Percentiles rank a stretch among this genome's conserved stretches.
Evolutionary conservation across 2,113 vertebrate species (phyloP).

Genomic region (Brachyhypopomus gauderio): DNA sequence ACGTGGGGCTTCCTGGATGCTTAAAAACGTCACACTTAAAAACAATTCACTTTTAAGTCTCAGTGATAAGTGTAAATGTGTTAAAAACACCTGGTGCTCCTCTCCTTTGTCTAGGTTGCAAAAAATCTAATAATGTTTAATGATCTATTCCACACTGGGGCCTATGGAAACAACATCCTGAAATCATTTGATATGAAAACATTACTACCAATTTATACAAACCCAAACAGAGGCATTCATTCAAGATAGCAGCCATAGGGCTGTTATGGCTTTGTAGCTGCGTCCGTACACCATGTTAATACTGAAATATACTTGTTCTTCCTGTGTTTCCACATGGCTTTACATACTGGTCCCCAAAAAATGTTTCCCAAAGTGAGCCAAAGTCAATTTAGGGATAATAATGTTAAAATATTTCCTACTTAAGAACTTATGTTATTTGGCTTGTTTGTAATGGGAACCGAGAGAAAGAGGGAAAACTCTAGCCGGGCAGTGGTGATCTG

Average conservation of each 20-base stretch:
- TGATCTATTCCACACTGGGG: not conserved
- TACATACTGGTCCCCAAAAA: slow-evolving; percentile 54
- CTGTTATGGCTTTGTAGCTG: slow-evolving; percentile 1
- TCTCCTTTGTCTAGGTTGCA: not conserved
- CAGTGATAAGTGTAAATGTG: too few relatives aligned
- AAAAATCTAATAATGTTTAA: not conserved
- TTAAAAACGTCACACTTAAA: too few relatives aligned
- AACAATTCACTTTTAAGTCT: too few relatives aligned
- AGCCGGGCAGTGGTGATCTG: slow-evolving; percentile 79
- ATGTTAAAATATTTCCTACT: slow-evolving; percentile 66
- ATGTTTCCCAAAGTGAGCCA: slow-evolving; percentile 51
- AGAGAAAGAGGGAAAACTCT: slow-evolving; percentile 64
- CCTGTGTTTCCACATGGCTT: slow-evolving; percentile 39
- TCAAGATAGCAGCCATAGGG: not conserved
- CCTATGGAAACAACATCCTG: not conserved
- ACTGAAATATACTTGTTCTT: slow-evolving; percentile 32
- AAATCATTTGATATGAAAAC: not conserved
- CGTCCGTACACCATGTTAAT: slow-evolving; percentile 21
- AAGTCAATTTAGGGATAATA: slow-evolving; percentile 64
- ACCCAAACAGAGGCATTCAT: not conserved
- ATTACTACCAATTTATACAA: not conserved
- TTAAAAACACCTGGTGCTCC: too few relatives aligned
- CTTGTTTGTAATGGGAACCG: slow-evolving; percentile 77
- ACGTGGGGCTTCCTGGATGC: too few relatives aligned
- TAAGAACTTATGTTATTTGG: slow-evolving; percentile 55